Base-by-base conservation (phyloP, 2,113 vertebrate species). In the Ellobius talpinus region DNA sequence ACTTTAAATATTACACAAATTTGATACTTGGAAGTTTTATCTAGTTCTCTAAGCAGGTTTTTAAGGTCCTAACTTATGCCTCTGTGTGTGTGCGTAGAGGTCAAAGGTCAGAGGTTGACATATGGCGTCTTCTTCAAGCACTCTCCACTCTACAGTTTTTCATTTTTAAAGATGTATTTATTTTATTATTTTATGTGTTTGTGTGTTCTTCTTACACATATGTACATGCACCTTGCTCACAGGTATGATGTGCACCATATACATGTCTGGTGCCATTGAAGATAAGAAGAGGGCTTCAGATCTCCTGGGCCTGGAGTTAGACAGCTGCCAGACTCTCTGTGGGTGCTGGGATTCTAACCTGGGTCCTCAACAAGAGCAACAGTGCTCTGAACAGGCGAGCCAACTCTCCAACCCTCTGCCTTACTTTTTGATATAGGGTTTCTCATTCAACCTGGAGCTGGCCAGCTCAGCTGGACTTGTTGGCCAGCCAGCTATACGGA, bases 1-100 rank as follows among this genome's bases (percentile, higher is more conserved):
- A 61, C 81, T 81, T 31, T 82, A 89, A 95, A 70, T 89, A 94
- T 63, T 78, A 87, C 90, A 82, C 47, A 78, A 76, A 89, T 65
- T 94, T 39, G 70, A 39, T 47, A 90, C 19, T 95, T 76, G 47
- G 42, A 93, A 87, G 66, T 66, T 24, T 76, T 85, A 9, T 42
- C 61, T 81, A 79, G 9, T 90, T 77, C 91, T 19, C n/a, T 86
- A 55, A 78, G 14, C 12, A 91, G 90, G 52, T 90, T 87, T 92
- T 90, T 47, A 88, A 73, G 88, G 29, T 93, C 87, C 77, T 93
- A 84, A 95, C 31, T n/a, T 50, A 47, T 24, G 45, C 31, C 16
- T 70, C 1, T 10, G 17, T 14, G 19, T 47, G 9, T n/a, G 31
- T 50, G 10, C 65, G 84, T n/a, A 52, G 33, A 87, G 33, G 45